Conservation (phyloP, 2,797 vertebrate genomes). For the Lates japonicus region DNA sequence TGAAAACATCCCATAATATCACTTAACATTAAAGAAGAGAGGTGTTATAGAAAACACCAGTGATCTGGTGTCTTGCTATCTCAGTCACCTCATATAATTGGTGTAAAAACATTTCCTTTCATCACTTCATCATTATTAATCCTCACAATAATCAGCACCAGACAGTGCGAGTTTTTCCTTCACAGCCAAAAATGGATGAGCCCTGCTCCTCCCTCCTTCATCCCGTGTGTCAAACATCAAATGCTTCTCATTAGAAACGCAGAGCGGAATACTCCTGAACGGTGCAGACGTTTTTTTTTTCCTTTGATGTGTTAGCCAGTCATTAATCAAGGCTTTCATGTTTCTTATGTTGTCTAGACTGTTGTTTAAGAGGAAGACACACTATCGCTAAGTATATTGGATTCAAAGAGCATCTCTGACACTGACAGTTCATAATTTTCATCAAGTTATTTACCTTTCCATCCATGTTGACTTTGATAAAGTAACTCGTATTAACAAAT, state of each 20-base stretch:
- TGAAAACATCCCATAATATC: not conserved
- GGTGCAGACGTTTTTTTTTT: no score
- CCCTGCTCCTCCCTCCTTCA: conserved; percentile 32
- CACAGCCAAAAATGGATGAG: conserved; percentile 45
- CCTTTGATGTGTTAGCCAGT: conserved; percentile 59
- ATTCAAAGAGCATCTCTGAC: conserved; percentile 23
- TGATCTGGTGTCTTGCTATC: no score
- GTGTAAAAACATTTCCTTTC: conserved; percentile 24
- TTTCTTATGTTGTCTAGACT: conserved; percentile 45
- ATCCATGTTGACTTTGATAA: conserved; percentile 1
- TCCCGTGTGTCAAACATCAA: conserved; percentile 67
- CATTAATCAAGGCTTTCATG: conserved; percentile 48
- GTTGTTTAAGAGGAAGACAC: conserved; percentile 27
- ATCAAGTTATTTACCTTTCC: conserved; percentile 1
- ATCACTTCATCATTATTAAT: no score
- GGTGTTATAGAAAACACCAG: no score
- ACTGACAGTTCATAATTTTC: not conserved
- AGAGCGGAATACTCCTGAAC: conserved; percentile 32
- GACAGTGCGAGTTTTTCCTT: conserved; percentile 39
- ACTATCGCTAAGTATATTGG: not conserved
- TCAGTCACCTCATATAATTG: conserved; percentile 9
- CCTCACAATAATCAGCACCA: conserved; percentile 46
- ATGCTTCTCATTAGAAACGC: conserved; percentile 50
- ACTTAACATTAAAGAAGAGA: not conserved
- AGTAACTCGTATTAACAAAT: not conserved